phyloP scores from a whole-genome alignment of 2,888 invertebrate genomes.

The Petrolisthes cinctipes region DNA sequence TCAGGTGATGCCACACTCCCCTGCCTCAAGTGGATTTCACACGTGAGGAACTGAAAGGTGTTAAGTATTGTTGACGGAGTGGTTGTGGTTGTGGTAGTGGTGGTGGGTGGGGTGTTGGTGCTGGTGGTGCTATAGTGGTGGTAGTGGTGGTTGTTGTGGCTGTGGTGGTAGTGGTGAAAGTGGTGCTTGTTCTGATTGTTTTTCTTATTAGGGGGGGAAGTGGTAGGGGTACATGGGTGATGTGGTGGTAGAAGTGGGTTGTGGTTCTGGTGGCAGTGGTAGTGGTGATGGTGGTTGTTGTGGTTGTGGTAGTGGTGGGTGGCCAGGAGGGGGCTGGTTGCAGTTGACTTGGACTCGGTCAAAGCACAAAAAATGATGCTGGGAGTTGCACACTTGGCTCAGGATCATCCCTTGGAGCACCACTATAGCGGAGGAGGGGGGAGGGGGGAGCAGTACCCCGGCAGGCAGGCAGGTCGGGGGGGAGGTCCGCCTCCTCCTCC shows the following conservation, averaged over 20 bases:
- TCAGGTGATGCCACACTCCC: slow-evolving; percentile 33
- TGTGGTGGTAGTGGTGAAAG: slow-evolving; percentile 36
- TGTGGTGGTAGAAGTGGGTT: slow-evolving; percentile 26
- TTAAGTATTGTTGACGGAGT: slow-evolving; percentile 21
- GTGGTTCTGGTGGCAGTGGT: slow-evolving; percentile 43
- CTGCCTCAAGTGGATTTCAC: slow-evolving; percentile 29
- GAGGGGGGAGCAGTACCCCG: slow-evolving; percentile 6
- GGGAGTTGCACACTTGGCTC: slow-evolving; percentile 61
- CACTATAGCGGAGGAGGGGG: slow-evolving; percentile 15
- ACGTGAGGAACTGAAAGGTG: not conserved
- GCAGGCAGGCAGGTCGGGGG: slow-evolving; percentile 25
- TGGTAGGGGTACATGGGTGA: slow-evolving; percentile 45
- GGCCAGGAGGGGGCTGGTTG: slow-evolving; percentile 62
- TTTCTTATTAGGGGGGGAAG: slow-evolving; percentile 19
- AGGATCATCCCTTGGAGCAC: slow-evolving; percentile 43
- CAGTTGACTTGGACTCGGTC: slow-evolving; percentile 64
- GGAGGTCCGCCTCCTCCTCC: slow-evolving; percentile 22
- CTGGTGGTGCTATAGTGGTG: slow-evolving; percentile 36
- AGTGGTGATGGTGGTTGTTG: slow-evolving; percentile 42
- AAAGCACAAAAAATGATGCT: slow-evolving; percentile 64
- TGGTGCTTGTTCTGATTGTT: slow-evolving; percentile 40
- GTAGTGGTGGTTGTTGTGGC: slow-evolving; percentile 35
- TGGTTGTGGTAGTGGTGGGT: slow-evolving; percentile 57
- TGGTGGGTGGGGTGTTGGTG: slow-evolving; percentile 8
- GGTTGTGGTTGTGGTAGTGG: not conserved